Evolutionary conservation across 2,113 vertebrate species (phyloP).

Genomic region (Gallinago paraguaiae): DNA sequence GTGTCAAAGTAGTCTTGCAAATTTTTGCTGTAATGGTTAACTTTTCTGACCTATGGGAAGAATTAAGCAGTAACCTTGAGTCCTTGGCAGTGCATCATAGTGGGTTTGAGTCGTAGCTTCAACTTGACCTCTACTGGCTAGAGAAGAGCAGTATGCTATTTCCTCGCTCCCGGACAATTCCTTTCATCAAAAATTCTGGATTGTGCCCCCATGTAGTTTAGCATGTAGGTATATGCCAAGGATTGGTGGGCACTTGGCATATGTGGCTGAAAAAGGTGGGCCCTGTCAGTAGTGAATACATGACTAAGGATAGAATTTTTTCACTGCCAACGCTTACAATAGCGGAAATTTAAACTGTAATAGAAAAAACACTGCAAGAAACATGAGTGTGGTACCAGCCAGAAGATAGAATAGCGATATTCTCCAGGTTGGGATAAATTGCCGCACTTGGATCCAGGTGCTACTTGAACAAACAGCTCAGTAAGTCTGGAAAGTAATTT

Average conservation of each 20-base stretch:
- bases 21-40: neutral
- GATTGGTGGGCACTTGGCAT: neutral
- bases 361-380: constrained; percentile 24
- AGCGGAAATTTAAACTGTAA: neutral
- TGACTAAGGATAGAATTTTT: neutral
- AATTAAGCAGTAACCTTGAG: neutral
- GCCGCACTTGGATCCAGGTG: neutral
- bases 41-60: neutral
- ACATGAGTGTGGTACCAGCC: neutral
- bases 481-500: neutral
- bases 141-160: neutral
- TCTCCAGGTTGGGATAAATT: neutral
- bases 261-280: neutral
- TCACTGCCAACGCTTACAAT: neutral
- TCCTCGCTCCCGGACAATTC: neutral
- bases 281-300: neutral
- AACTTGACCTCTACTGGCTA: neutral
- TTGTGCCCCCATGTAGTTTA: neutral
- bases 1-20: neutral
- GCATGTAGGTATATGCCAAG: neutral
- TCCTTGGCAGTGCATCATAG: neutral
- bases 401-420: neutral
- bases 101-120: neutral
- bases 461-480: neutral
- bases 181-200: neutral